phyloP scores from a whole-genome alignment of 2,888 invertebrate species.

The Tetragonisca angustula region DNA sequence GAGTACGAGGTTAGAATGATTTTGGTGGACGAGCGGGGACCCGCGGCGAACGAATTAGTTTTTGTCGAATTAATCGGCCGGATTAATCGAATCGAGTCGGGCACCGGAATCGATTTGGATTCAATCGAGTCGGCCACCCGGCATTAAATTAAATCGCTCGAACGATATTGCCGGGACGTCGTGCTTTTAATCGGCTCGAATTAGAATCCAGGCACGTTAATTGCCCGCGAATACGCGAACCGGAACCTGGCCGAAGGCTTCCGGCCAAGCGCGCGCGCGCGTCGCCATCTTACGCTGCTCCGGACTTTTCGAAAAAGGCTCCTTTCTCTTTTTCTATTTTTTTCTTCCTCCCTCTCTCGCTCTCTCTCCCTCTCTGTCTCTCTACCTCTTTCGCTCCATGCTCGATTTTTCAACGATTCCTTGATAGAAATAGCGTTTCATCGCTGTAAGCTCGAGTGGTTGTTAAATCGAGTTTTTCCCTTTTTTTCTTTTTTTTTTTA shows the following conservation, averaged over 20 bases:
- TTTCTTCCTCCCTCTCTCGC: too few relatives aligned
- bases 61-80: slow-evolving; percentile 82
- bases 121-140: slow-evolving; percentile 76
- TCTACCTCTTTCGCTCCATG: not conserved
- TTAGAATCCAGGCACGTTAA: slow-evolving; percentile 69
- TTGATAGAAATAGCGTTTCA: not conserved
- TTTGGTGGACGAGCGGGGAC: slow-evolving; percentile 62
- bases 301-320: too few relatives aligned
- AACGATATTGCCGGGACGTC: slow-evolving; percentile 67
- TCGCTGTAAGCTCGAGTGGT: not conserved
- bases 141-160: slow-evolving; percentile 80
- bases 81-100: slow-evolving; percentile 80
- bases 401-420: not conserved
- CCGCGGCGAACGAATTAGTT: slow-evolving; percentile 80
- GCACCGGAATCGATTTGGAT: slow-evolving; percentile 79
- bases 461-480: not conserved
- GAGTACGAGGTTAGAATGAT: slow-evolving; percentile 77
- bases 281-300: slow-evolving; percentile 18
- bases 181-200: slow-evolving; percentile 73
- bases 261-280: slow-evolving; percentile 4
- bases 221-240: slow-evolving; percentile 61
- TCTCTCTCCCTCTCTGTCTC: too few relatives aligned
- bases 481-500: not conserved
- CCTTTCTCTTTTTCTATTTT: too few relatives aligned
- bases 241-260: slow-evolving; percentile 15